phyloP scores from a whole-genome alignment of 2,113 vertebrate species.

The Emydura subglobosa region DNA sequence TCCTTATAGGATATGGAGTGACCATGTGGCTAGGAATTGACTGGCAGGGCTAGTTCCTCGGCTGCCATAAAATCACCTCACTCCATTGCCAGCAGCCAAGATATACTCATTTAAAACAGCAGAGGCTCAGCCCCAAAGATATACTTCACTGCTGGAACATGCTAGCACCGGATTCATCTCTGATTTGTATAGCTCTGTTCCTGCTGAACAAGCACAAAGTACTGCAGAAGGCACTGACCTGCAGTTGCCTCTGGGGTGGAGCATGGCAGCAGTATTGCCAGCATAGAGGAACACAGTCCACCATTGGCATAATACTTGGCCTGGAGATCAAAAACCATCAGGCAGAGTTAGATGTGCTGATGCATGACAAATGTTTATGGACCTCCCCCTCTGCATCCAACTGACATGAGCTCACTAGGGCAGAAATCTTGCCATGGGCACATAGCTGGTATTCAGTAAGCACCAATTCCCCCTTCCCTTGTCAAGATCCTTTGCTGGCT shows the following conservation, averaged over 20 bases:
- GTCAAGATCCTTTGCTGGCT: background rate
- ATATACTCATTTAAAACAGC: background rate
- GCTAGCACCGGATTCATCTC: background rate
- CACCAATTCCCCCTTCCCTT: background rate
- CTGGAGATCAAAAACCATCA: background rate
- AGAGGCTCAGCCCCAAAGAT: background rate
- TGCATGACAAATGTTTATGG: background rate
- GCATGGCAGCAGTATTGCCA: no score
- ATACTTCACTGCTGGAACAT: background rate
- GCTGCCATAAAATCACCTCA: background rate
- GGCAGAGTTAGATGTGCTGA: background rate
- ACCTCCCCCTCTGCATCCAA: no score
- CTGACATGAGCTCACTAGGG: no score
- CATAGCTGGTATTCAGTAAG: background rate
- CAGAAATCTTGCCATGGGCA: background rate
- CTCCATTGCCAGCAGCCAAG: background rate
- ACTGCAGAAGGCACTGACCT: no score
- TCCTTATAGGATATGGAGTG: background rate
- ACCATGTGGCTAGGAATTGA: background rate
- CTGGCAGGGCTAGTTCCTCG: background rate
- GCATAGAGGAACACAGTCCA: background rate
- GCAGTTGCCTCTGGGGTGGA: no score
- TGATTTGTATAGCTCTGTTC: background rate
- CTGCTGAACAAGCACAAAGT: background rate
- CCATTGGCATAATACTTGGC: background rate